Conservation (phyloP, 2,888 invertebrate species). For the Acheta domesticus region DNA sequence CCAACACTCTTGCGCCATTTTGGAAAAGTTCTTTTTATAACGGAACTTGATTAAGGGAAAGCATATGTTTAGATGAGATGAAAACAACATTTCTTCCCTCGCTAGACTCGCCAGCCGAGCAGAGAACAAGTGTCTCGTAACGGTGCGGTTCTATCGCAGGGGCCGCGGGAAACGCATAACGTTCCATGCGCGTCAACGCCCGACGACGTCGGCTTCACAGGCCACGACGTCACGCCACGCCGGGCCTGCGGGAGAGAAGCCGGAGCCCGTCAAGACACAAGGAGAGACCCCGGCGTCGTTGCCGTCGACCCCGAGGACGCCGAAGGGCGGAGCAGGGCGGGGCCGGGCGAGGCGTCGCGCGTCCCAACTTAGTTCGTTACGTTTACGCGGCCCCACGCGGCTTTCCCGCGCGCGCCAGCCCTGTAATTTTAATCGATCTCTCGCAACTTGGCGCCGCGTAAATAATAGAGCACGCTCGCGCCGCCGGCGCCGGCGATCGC, state of each 20-base stretch:
- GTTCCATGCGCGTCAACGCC: no score
- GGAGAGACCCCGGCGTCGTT: no score
- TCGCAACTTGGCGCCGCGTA: neutral
- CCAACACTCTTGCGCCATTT: no score
- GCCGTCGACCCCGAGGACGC: neutral
- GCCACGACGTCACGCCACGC: neutral
- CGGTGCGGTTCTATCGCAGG: no score
- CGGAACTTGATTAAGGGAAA: no score
- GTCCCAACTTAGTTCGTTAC: slow-evolving; percentile 1
- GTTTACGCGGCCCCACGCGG: neutral
- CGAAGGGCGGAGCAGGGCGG: neutral
- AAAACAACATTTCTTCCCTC: no score
- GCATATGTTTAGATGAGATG: no score
- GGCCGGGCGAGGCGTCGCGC: neutral
- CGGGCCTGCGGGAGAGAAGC: neutral
- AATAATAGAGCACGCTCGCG: neutral
- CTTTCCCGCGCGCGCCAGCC: neutral
- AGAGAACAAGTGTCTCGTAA: no score
- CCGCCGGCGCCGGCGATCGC: no score
- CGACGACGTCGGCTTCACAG: neutral
- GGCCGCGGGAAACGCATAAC: no score
- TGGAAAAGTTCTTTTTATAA: no score
- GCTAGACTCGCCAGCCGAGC: no score
- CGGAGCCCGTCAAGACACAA: neutral
- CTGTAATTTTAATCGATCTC: neutral